A percentile compares a stretch with the other conserved stretches of the same genome.
phyloP scores from a whole-genome alignment of 2,797 vertebrate genomes.

The Mormyrops boulengeri region DNA sequence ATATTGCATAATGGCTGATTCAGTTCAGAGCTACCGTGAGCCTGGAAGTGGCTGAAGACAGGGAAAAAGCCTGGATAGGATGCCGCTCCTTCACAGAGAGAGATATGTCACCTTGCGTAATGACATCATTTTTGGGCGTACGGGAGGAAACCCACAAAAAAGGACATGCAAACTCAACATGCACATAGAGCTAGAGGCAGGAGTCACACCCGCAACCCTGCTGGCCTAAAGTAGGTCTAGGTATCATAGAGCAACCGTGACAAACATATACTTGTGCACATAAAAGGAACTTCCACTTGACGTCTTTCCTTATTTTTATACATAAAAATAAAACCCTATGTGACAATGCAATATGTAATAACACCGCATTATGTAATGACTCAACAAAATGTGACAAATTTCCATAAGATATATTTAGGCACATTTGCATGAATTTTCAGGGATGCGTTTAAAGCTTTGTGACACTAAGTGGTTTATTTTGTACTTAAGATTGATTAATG shows the following conservation, averaged over 20 bases:
- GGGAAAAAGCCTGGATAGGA: neutral
- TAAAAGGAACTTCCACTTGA: neutral
- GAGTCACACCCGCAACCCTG: neutral
- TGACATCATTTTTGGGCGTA: neutral
- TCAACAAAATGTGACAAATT: neutral
- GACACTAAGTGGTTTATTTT: neutral
- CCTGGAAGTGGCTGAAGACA: neutral
- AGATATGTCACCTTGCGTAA: neutral
- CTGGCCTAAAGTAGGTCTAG: neutral
- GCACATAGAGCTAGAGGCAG: neutral
- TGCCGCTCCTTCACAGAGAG: neutral
- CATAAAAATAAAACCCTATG: neutral
- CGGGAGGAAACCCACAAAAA: neutral
- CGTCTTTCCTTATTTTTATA: neutral
- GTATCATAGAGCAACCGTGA: neutral
- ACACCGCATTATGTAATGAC: neutral
- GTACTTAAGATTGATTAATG: neutral
- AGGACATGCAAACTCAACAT: neutral
- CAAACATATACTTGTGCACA: neutral
- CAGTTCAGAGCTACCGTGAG: neutral
- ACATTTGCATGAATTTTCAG: neutral
- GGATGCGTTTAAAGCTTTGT: neutral
- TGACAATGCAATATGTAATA: neutral
- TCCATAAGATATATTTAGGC: neutral
- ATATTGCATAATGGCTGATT: neutral